A percentile compares a stretch with the other conserved stretches of the same genome.
phyloP scores from a whole-genome alignment of 2,797 vertebrate genomes.

The Australoheros facetus region DNA sequence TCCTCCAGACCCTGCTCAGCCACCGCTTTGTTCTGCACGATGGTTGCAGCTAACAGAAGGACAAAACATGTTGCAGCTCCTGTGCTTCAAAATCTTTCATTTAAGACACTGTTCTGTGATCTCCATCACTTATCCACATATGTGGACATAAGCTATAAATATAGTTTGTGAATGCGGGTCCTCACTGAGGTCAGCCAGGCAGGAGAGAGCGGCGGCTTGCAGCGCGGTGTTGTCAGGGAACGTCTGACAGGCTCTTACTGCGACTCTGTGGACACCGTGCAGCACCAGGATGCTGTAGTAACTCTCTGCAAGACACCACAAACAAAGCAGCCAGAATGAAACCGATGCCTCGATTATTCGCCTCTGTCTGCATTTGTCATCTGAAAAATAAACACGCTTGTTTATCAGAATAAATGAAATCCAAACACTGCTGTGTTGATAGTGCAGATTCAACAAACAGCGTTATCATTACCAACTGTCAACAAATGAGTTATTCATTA shows the following conservation, averaged over 20 bases:
- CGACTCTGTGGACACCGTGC: constrained; percentile 88
- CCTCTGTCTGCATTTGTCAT: background rate
- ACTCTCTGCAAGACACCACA: constrained; percentile 79
- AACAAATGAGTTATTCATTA: background rate
- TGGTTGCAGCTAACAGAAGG: constrained; percentile 85
- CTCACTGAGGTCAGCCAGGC: constrained; percentile 94
- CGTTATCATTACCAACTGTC: constrained; percentile 12
- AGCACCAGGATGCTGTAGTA: constrained; percentile 93
- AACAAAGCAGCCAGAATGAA: background rate
- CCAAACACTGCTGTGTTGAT: constrained; percentile 7
- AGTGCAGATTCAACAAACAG: constrained; percentile 2
- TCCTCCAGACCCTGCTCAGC: constrained; percentile 77
- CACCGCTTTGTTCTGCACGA: constrained; percentile 87
- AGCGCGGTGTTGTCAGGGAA: constrained; percentile 85
- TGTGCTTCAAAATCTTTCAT: background rate
- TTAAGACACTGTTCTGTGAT: constrained; percentile 2
- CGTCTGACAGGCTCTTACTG: constrained; percentile 83
- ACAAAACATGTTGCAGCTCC: background rate
- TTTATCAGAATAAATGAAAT: constrained; percentile 3
- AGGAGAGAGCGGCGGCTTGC: constrained; percentile 87
- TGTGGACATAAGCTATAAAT: background rate
- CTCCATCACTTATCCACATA: background rate
- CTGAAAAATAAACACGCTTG: background rate
- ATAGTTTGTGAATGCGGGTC: background rate
- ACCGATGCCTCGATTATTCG: background rate